Evolutionary conservation across 2,888 invertebrate species (phyloP).

Genomic region (Miltochrista miniata): DNA sequence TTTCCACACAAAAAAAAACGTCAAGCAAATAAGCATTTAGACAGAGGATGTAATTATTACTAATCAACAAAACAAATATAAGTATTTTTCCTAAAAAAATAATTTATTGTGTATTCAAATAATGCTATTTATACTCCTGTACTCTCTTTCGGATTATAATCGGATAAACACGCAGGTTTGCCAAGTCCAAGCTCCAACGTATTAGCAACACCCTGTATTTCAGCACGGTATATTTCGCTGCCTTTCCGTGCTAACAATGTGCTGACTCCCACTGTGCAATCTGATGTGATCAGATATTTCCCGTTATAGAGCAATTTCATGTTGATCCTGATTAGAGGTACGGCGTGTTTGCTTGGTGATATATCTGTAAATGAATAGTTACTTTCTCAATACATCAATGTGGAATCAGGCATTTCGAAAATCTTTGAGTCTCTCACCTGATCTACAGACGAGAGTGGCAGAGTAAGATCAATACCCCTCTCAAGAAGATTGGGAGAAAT

Average conservation of each 20-base stretch:
- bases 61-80: no score
- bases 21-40: no score
- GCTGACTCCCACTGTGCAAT: constrained; percentile 55
- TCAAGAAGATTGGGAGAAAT: no score
- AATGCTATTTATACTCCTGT: no score
- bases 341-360: constrained; percentile 37
- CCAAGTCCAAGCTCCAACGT: constrained; percentile 18
- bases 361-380: constrained; percentile 44
- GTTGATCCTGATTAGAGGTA: constrained; percentile 59
- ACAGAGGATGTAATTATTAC: no score
- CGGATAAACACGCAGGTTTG: not conserved
- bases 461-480: no score
- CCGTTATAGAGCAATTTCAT: constrained; percentile 55
- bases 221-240: constrained; percentile 39
- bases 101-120: not conserved
- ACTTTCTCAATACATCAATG: no score
- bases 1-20: no score
- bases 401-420: no score
- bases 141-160: not conserved
- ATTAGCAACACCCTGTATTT: constrained; percentile 41
- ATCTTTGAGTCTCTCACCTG: no score
- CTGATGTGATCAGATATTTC: constrained; percentile 58
- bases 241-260: constrained; percentile 39
- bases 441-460: no score
- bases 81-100: no score